Base-by-base conservation (phyloP, 1,140 invertebrate species). In the Contarinia nasturtii region DNA sequence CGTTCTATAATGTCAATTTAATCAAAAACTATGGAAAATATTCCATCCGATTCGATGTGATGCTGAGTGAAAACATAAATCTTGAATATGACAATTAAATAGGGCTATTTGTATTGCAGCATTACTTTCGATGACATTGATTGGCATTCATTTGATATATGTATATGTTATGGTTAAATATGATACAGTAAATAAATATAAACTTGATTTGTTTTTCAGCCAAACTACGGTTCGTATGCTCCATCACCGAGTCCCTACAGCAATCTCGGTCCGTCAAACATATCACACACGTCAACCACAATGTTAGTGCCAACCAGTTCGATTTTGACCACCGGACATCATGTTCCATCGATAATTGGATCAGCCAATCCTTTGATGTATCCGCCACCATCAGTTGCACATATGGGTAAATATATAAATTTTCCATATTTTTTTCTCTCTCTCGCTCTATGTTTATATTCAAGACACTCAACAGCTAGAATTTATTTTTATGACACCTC, bases 181-280 rank as follows among this genome's bases (percentile, higher is more conserved):
- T 27, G 27, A 27, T 27, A 5, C 27, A 27, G 27, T 38, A 38
- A 38, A 38, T n/a, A 38, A 38, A 38, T 38, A 38, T 5, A 38
- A 14, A 17, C 17, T 17, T 38, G 36, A n/a, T 38, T 38, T 38
- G 12, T 38, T 38, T n/a, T 38, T n/a, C 27, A 22, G 43, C 43
- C 21, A 33, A 44, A 33, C 27, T 44, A 44, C n/a, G 27, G 20
- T 3, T 19, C 43, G 12, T 44, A 44, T 44, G 17, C 43, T 7
- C 43, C 43, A 5, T 44, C 59, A 2, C 47, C 50, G 40, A 56
- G 53, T 44, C 38, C 63, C 36, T 63, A 60, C 22, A 52, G 55
- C 10, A 56, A 53, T 17, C 44, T 63, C 12, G 51, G 49, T 18
- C 51, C 55, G 27, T 56, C 48, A 19, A 55, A 47, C 53, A 55